phyloP scores from a whole-genome alignment of 2,113 vertebrate species.

The Psettodes erumei region DNA sequence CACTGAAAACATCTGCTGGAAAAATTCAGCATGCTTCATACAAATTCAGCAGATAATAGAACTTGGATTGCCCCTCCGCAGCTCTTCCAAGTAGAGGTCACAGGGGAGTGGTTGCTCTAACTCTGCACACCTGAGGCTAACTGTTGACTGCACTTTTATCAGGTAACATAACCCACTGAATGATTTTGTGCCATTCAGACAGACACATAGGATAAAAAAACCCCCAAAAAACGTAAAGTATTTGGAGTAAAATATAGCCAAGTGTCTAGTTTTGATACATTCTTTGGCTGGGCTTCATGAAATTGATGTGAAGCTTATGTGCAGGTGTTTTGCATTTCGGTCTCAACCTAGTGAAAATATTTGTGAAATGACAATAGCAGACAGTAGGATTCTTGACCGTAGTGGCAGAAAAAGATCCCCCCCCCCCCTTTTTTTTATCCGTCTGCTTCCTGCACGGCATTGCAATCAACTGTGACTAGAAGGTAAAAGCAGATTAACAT shows the following conservation, averaged over 20 bases:
- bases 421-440: too few species aligned
- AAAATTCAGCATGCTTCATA: slow-evolving; percentile 53
- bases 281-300: slow-evolving; percentile 22
- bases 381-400: slow-evolving; percentile 36
- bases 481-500: slow-evolving; percentile 68
- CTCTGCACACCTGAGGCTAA: slow-evolving; percentile 24
- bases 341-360: slow-evolving; percentile 31
- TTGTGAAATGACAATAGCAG: slow-evolving; percentile 45
- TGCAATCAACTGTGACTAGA: slow-evolving; percentile 47
- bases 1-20: slow-evolving; percentile 66
- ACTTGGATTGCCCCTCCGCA: slow-evolving; percentile 24
- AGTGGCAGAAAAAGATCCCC: slow-evolving; percentile 38
- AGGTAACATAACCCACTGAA: slow-evolving; percentile 22
- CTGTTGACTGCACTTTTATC: slow-evolving; percentile 32
- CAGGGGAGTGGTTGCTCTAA: slow-evolving; percentile 40
- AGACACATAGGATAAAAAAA: not conserved
- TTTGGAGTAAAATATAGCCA: not conserved
- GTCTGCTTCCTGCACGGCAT: slow-evolving; percentile 34
- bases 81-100: slow-evolving; percentile 40
- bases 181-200: slow-evolving; percentile 20
- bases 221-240: not conserved
- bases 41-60: slow-evolving; percentile 60
- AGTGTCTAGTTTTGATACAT: slow-evolving; percentile 19
- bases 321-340: slow-evolving; percentile 51
- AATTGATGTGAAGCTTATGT: slow-evolving; percentile 25